phyloP scores from a whole-genome alignment of 2,797 vertebrate genomes.

The Thaleichthys pacificus region DNA sequence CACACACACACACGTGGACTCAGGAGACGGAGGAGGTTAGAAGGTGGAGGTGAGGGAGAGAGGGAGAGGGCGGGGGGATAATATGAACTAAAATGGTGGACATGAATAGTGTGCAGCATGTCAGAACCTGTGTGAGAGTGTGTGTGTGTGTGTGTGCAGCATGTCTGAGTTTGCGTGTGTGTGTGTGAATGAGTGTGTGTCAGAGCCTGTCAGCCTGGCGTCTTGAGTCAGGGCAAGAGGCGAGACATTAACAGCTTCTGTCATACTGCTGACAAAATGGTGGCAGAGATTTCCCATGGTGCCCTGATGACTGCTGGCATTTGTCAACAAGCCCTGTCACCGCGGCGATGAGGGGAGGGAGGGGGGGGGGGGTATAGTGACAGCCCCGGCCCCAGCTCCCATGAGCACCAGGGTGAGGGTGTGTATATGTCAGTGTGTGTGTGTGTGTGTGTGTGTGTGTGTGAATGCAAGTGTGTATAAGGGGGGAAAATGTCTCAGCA shows the following conservation, averaged over 20 bases:
- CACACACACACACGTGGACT: slow-evolving; percentile 45
- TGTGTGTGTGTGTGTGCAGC: slow-evolving; percentile 65
- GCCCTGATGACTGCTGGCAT: slow-evolving; percentile 99
- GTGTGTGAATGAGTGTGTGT: slow-evolving; percentile 60
- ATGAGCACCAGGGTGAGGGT: slow-evolving; percentile 62
- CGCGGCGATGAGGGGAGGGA: slow-evolving; percentile 81
- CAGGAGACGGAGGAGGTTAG: slow-evolving; percentile 29
- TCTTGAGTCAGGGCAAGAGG: slow-evolving; percentile 97
- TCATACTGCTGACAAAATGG: slow-evolving; percentile 99
- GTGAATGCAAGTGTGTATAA: slow-evolving; percentile 9
- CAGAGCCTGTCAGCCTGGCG: slow-evolving; percentile 97
- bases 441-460: slow-evolving; percentile 22
- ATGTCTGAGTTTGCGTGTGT: slow-evolving; percentile 11
- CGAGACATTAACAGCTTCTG: slow-evolving; percentile 99
- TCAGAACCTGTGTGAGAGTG: slow-evolving; percentile 68
- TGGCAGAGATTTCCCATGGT: slow-evolving; percentile 99
- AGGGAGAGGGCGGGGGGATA: slow-evolving; percentile 47
- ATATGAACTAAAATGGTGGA: slow-evolving; percentile 70
- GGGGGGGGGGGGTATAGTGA: slow-evolving; percentile 47
- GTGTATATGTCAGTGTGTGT: slow-evolving; percentile 26
- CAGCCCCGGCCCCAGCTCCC: slow-evolving; percentile 77
- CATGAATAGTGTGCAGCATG: slow-evolving; percentile 85
- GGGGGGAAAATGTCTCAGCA: slow-evolving; percentile 83
- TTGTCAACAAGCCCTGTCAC: slow-evolving; percentile 99
- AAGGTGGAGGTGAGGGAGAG: slow-evolving; percentile 50